A percentile compares a stretch with the other conserved stretches of the same genome.
Evolutionary conservation across 2,797 vertebrate genomes (phyloP).

Genomic region (Brachymystax lenok): DNA sequence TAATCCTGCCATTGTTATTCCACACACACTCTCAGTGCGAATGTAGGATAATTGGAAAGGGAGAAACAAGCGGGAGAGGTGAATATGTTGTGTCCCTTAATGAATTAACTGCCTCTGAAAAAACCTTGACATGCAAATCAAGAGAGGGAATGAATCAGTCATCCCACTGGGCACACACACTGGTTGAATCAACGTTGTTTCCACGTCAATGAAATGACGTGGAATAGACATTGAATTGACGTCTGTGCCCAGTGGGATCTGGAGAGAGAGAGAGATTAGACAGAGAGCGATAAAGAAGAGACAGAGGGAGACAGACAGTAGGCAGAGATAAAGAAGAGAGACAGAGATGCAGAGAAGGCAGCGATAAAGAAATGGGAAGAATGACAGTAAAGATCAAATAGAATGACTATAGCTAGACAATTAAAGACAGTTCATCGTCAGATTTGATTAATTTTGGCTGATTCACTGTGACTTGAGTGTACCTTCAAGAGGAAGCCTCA

Average conservation of each 20-base stretch:
- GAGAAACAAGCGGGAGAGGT: conserved; percentile 64
- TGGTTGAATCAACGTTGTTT: too few relatives aligned
- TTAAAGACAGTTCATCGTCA: conserved; percentile 11
- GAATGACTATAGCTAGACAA: neutral
- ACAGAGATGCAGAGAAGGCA: neutral
- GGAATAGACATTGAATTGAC: too few relatives aligned
- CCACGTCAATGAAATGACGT: too few relatives aligned
- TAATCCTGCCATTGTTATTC: conserved; percentile 62
- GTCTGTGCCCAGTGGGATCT: too few relatives aligned
- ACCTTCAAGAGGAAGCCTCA: neutral
- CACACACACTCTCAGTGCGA: conserved; percentile 47
- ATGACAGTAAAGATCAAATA: neutral
- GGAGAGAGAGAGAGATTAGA: conserved; percentile 2
- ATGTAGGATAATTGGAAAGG: conserved; percentile 69
- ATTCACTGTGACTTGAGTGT: conserved; percentile 33
- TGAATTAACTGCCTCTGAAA: conserved; percentile 21
- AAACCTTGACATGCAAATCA: neutral
- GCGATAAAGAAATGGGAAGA: neutral
- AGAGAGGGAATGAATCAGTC: conserved; percentile 41
- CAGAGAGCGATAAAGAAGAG: neutral
- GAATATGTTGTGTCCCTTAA: conserved; percentile 63
- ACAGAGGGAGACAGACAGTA: neutral
- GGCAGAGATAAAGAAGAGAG: neutral
- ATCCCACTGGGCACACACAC: conserved; percentile 16
- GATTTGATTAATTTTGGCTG: conserved; percentile 52